Conservation (phyloP, 2,888 invertebrate genomes). For the Escarpia spicata region DNA sequence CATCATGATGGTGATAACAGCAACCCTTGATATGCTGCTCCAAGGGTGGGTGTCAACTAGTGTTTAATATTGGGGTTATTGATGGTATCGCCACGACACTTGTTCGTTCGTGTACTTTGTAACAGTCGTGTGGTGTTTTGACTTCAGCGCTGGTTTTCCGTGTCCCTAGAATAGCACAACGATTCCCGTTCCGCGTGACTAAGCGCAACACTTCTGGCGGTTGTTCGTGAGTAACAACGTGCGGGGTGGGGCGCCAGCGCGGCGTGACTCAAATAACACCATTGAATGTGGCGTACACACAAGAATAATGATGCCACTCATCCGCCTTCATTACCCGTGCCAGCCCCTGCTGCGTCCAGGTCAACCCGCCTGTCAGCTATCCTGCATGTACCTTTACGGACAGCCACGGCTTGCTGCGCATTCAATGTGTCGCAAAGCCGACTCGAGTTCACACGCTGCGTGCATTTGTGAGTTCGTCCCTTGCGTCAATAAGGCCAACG, state of each 20-base stretch:
- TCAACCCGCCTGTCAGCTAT: background rate
- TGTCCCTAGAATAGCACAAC: background rate
- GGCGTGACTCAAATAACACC: constrained; percentile 5
- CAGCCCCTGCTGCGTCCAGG: background rate
- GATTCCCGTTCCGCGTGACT: background rate
- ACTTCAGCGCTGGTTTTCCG: background rate
- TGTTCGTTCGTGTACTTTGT: background rate
- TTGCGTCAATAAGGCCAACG: background rate
- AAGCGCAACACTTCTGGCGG: background rate
- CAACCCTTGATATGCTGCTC: no score
- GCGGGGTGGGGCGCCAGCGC: background rate
- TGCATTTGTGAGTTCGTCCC: background rate
- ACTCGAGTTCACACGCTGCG: background rate
- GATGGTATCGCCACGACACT: background rate
- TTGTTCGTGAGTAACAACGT: background rate
- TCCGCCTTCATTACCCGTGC: background rate
- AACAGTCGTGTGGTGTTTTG: background rate
- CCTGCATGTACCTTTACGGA: background rate
- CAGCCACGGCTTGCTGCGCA: background rate
- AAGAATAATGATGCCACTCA: constrained; percentile 3
- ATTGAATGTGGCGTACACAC: background rate
- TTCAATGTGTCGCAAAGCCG: background rate
- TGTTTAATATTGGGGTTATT: background rate
- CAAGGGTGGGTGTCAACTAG: no score
- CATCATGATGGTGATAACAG: no score